phyloP scores from a whole-genome alignment of 2,113 vertebrate genomes.

The Rhinichthys klamathensis region DNA sequence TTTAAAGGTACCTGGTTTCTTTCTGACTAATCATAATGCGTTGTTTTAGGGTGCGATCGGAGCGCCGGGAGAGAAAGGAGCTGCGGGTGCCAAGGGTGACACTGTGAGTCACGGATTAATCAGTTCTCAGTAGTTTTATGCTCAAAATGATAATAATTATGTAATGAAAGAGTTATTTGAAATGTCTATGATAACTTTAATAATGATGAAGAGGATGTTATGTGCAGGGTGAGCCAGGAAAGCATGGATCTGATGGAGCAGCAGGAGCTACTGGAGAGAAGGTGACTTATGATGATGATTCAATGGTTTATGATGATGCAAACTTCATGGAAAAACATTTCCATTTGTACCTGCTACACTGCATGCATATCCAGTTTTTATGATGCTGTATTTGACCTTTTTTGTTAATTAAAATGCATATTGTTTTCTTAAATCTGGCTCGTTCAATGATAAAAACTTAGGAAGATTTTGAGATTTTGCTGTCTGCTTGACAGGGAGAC shows the following conservation, averaged over 20 bases:
- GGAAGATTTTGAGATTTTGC: background rate
- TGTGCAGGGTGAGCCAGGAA: constrained; percentile 72
- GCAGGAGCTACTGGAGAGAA: constrained; percentile 73
- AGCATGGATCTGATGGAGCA: constrained; percentile 70
- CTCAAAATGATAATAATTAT: background rate
- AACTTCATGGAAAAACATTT: background rate
- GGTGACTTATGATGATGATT: constrained; percentile 59
- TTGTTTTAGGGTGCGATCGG: constrained; percentile 73
- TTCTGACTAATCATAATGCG: background rate
- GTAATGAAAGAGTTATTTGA: background rate
- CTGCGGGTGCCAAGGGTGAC: constrained; percentile 73
- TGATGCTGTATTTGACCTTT: background rate
- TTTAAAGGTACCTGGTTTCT: background rate
- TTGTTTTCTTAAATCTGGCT: background rate
- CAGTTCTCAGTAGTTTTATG: background rate
- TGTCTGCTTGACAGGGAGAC: constrained; percentile 70
- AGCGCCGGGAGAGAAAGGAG: constrained; percentile 67
- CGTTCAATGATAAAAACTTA: background rate
- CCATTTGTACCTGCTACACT: background rate
- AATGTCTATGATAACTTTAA: background rate
- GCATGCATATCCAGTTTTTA: background rate
- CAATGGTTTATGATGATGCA: background rate
- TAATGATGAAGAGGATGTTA: constrained; percentile 9
- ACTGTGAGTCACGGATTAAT: constrained; percentile 64
- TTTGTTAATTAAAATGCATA: too few species aligned